Evolutionary conservation across 2,888 invertebrate genomes (phyloP).

Genomic region (Deilephila porcellus): DNA sequence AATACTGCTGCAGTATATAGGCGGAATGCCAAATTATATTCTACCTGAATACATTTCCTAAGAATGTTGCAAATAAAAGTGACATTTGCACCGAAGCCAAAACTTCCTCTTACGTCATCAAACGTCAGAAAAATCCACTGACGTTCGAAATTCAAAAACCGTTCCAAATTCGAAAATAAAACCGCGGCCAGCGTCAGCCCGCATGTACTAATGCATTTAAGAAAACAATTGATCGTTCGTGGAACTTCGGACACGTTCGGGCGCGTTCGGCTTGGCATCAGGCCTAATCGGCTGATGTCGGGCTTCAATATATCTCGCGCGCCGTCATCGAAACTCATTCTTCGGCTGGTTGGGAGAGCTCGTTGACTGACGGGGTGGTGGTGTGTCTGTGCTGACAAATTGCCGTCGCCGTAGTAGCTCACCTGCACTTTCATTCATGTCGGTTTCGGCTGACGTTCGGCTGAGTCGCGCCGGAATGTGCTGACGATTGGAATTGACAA

Average conservation of each 20-base stretch:
- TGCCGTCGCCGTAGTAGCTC: constrained; percentile 62
- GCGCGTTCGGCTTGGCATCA: constrained; percentile 69
- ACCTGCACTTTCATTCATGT: constrained; percentile 53
- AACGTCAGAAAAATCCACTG: too few species aligned
- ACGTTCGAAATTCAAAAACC: constrained; percentile 18
- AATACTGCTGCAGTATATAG: too few species aligned
- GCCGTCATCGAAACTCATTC: constrained; percentile 81
- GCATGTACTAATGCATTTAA: constrained; percentile 76
- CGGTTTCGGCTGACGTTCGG: constrained; percentile 22
- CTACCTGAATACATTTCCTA: too few species aligned
- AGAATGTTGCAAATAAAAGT: too few species aligned
- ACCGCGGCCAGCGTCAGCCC: constrained; percentile 52
- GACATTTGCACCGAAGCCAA: neutral
- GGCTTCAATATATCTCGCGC: constrained; percentile 74
- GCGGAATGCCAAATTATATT: too few species aligned
- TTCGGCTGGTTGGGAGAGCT: constrained; percentile 71
- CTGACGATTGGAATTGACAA: constrained; percentile 25
- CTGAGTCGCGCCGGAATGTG: constrained; percentile 32
- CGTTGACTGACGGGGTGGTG: constrained; percentile 79
- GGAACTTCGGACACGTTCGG: constrained; percentile 79
- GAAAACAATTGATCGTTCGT: constrained; percentile 78
- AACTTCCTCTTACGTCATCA: neutral
- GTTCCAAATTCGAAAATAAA: constrained; percentile 18
- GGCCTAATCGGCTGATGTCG: constrained; percentile 80
- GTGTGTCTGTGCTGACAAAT: constrained; percentile 74